Base-by-base conservation (phyloP, 2,113 vertebrate species). In the Melanostigma gelatinosum region DNA sequence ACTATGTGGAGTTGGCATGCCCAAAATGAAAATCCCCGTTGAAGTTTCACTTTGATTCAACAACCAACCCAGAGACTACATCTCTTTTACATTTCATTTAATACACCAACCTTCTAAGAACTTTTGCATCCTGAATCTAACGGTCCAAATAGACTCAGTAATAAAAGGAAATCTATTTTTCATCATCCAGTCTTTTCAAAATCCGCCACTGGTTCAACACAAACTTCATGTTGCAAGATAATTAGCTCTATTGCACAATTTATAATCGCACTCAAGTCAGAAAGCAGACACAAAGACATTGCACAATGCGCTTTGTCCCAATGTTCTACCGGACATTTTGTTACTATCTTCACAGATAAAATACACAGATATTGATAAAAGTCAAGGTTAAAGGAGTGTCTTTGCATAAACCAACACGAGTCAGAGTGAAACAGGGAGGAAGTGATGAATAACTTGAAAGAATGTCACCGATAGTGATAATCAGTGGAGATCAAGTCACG, bases 31-130 rank as follows among this genome's bases (percentile, higher is more conserved):
- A 81, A 77, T 52, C 32, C 73, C 70, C n/a, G 1, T 46, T 8
- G 54, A 66, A 69, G 65, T 84, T 85, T 85, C 61, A 68, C 15
- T 84, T 75, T 58, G 61, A 81, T 18, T 80, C 29, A 29, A 58
- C 6, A 22, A 20, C 60, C 57, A 52, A 55, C 24, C 13, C 6
- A 52, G 12, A 2, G 2, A 77, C 44, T 50, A 16, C 24, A 42
- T 73, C 10, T 40, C 42, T 44, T 80, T 68, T 40, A 55, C 0
- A 0, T 82, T 60, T 8, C 27, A n/a, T 42, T 18, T 34, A 32
- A 75, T 9, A 50, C 40, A 44, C 10, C 9, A 42, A 66, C n/a
- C 27, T 15, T 54, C 11, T 34, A 20, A 66, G 36, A 77, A 61
- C 24, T 13, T 42, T 70, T 50, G n/a, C 0, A 64, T 55, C 57